Evolutionary conservation across 2,888 invertebrate species (phyloP), one percentile per base, ranked within the genome.

Genomic region (Drosophila meridionalis): DNA sequence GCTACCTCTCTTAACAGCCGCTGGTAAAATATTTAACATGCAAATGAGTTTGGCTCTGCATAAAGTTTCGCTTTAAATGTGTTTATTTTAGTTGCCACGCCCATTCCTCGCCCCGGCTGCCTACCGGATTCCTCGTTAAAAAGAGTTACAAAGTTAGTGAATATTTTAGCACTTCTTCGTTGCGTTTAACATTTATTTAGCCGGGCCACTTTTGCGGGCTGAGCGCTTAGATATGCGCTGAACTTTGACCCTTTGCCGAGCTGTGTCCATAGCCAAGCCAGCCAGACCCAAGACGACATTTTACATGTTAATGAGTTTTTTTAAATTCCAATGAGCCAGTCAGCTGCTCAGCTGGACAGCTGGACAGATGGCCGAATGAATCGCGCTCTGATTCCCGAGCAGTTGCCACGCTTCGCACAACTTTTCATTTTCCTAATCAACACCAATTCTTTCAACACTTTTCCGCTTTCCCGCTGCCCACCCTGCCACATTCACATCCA

Each of bases 141-240:
- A 87, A 89, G 89, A 87, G 89, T 89, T 87, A 87, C 89, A 87
- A 87, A 87, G 87, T 87, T 89, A 85, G 87, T 87, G 87, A 87
- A 87, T 87, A 87, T 87, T 87, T 87, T 87, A 87, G 82, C 89
- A 87, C 87, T 82, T 85, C 85, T 83, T 82, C 83, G 76, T 69
- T 82, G 68, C 88, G 85, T 76, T 86, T 83, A 88, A 78, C 86
- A 88, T 86, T 86, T 86, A 86, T 86, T 86, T 86, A 86, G 80
- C 77, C 83, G 65, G 70, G 80, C 68, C 78, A 80, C 82, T 81
- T 82, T 79, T 72, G 79, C 78, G 79, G 78, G 50, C 52, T 61
- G 43, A 32, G 38, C 60, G 50, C 38, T 65, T 59, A 64, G 53
- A 59, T 43, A 68, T 34, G 12, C 40, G 26, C 30, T 32, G 20